These are phyloP conservation scores for Drosophila meridiana DNA, from an alignment of 2,888 invertebrate genomes.

Conservation along the genomic window DNA sequence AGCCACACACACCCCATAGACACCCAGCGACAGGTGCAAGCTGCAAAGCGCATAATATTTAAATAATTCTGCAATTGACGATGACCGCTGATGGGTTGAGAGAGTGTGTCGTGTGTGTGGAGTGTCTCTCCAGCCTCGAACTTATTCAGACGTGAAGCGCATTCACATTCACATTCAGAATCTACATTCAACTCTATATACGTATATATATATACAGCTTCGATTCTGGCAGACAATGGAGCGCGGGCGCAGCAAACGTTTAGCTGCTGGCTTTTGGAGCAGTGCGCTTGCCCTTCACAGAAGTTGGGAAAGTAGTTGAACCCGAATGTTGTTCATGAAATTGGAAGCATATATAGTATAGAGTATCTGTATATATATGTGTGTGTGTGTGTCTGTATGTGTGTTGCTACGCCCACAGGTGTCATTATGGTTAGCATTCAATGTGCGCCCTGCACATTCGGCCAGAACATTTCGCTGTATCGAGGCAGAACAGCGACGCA, in stretches of 20 bases:
- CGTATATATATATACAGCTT: not conserved
- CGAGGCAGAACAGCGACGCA: conserved; percentile 59
- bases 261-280: conserved; percentile 46
- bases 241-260: conserved; percentile 59
- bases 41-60: conserved; percentile 50
- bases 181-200: conserved; percentile 26
- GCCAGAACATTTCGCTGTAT: conserved; percentile 67
- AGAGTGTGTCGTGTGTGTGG: conserved; percentile 11
- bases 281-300: conserved; percentile 63
- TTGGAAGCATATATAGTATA: conserved; percentile 21
- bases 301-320: conserved; percentile 31
- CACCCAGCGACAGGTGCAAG: conserved; percentile 70
- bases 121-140: conserved; percentile 65
- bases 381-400: not conserved
- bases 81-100: conserved; percentile 34
- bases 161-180: conserved; percentile 46
- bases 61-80: conserved; percentile 49
- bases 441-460: conserved; percentile 69
- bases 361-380: not conserved
- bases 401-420: conserved; percentile 69
- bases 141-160: conserved; percentile 78
- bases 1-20: conserved; percentile 52
- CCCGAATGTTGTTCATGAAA: conserved; percentile 67
- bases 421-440: conserved; percentile 67
- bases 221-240: conserved; percentile 32